Evolutionary conservation across 2,113 vertebrate species (phyloP), one percentile per base, ranked within the genome.

Genomic region (Eidolon helvum): DNA sequence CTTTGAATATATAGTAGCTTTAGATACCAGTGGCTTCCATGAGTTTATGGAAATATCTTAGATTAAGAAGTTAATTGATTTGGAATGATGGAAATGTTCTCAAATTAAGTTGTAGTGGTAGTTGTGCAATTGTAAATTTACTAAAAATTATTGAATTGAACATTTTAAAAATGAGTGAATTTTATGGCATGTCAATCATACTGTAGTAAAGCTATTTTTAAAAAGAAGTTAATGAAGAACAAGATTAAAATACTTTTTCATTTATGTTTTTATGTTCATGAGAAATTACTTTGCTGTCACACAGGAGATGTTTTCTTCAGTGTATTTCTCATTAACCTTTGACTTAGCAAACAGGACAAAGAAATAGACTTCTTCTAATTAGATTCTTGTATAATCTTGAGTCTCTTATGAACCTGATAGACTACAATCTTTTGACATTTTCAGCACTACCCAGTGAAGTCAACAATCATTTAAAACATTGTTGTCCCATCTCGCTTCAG

Each of bases 281-380:
- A 94, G 61, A 97, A 96, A 55, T 94, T 94, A 87, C 35, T 98
- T 98, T 97, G 92, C 97, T 98, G 93, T 97, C 98, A 97, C 87
- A 98, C 87, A 78, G 96, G 96, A 98, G 97, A 98, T 98, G 98
- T 99, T 99, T 93, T 87, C 69, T 98, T 99, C 98, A 98, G 94
- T 98, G 98, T 99, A 98, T 98, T 99, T 99, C 99, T 99, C 98
- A 99, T 99, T 99, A 99, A 99, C 99, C 98, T 99, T 98, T 98
- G 97, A 94, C 97, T 98, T 98, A 98, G 96, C 97, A 98, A 98
- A 98, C 96, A 98, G 96, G 96, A 96, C 96, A 98, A 98, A 98
- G 98, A 98, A 98, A 98, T 98, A 98, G 97, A 98, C 94, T 98
- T 98, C 59, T 66, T 98, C 96, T 97, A 98, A 98, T 98, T 98